Conservation (phyloP, 2,113 vertebrate species). For the Gobiocypris rarus region DNA sequence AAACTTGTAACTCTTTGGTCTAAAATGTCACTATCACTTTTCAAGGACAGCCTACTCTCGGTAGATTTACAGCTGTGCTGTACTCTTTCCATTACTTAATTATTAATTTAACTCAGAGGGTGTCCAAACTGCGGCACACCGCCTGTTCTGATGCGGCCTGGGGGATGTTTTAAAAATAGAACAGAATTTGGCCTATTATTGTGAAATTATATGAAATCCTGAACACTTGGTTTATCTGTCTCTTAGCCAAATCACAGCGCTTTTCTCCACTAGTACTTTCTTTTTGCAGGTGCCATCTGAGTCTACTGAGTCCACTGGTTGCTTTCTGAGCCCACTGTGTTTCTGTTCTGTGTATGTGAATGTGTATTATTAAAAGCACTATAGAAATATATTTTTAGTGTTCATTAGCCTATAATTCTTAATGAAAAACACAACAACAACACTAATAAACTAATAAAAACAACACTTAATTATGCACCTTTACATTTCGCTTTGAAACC, state of each 20-base stretch:
- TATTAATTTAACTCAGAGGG: constrained; percentile 17
- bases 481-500: no score
- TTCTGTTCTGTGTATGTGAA: neutral
- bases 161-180: constrained; percentile 16
- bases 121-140: neutral
- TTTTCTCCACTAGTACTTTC: neutral
- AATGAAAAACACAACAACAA: no score
- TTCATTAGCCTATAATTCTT: no score
- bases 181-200: neutral
- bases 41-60: neutral
- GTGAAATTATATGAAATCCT: constrained; percentile 1
- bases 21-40: neutral
- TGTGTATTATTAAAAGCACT: neutral
- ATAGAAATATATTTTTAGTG: neutral
- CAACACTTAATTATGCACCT: no score
- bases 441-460: no score
- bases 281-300: neutral
- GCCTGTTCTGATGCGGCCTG: constrained; percentile 4
- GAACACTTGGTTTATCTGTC: neutral
- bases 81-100: constrained; percentile 19
- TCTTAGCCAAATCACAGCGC: neutral
- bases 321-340: neutral
- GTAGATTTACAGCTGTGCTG: constrained; percentile 18
- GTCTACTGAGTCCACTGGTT: neutral
- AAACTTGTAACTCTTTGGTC: neutral